A percentile compares a stretch with the other conserved stretches of the same genome.
Evolutionary conservation across 2,888 invertebrate genomes (phyloP).

Genomic region (Sarcophaga rosellei): DNA sequence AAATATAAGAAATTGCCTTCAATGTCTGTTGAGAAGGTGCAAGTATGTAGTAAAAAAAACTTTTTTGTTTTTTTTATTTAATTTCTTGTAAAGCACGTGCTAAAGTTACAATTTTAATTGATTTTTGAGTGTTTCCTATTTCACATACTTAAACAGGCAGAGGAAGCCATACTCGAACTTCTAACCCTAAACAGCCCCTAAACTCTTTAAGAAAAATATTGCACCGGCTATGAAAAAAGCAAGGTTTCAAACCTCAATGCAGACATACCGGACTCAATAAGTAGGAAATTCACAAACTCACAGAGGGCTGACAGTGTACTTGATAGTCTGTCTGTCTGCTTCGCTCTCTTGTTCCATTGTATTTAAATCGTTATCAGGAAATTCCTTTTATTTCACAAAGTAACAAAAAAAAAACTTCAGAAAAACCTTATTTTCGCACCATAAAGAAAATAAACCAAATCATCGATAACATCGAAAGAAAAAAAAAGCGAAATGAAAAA

Average conservation of each 20-base stretch:
- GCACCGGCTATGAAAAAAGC: background rate
- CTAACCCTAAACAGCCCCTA: conserved; percentile 35
- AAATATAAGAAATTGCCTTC: too few species aligned
- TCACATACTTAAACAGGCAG: conserved; percentile 65
- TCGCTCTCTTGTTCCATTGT: background rate
- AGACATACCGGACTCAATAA: background rate
- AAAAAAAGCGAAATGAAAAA: too few species aligned
- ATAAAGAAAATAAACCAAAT: background rate
- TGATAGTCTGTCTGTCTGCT: conserved; percentile 9
- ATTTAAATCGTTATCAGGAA: conserved; percentile 50
- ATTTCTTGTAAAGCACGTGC: conserved; percentile 58
- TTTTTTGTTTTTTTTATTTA: background rate
- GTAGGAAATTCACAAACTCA: background rate
- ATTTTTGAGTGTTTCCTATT: conserved; percentile 64
- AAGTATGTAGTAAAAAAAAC: too few species aligned
- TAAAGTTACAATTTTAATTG: conserved; percentile 68
- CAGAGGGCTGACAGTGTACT: background rate
- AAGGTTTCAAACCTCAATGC: conserved; percentile 3
- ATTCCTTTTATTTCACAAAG: conserved; percentile 49
- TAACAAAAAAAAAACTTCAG: background rate
- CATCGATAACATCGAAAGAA: background rate
- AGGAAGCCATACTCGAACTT: conserved; percentile 59
- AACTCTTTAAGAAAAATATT: conserved; percentile 15
- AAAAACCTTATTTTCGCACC: conserved; percentile 45
- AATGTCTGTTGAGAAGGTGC: too few species aligned